These are phyloP conservation scores for Tubulanus polymorphus DNA, from an alignment of 2,888 invertebrate species.

Conservation along the genomic window DNA sequence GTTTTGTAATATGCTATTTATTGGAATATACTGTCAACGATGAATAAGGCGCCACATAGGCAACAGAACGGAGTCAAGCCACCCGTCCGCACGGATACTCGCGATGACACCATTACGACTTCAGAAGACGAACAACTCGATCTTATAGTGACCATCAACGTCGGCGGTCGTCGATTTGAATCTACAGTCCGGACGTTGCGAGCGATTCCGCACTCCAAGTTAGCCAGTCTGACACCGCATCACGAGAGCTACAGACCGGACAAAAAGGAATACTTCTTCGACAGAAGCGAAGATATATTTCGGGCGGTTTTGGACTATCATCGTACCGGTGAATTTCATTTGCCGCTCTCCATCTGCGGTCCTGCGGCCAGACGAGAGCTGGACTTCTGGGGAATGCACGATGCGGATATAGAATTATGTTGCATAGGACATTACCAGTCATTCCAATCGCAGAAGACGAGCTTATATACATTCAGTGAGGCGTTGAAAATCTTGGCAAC, in stretches of 20 bases:
- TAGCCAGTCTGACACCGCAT: conserved; percentile 25
- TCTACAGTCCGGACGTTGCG: conserved; percentile 32
- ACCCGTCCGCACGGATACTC: too few relatives aligned
- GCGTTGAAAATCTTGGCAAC: conserved; percentile 4
- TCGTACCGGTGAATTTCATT: conserved; percentile 29
- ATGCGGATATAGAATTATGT: conserved; percentile 29
- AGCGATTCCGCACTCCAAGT: conserved; percentile 21
- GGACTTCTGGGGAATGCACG: conserved; percentile 32
- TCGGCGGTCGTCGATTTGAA: conserved; percentile 35
- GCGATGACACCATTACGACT: too few relatives aligned
- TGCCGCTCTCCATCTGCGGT: conserved; percentile 22
- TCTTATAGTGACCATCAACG: too few relatives aligned
- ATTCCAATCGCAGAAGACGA: conserved; percentile 25
- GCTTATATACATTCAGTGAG: conserved; percentile 27
- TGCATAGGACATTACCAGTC: conserved; percentile 34
- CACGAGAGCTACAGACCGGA: conserved; percentile 21
- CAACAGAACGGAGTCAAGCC: too few relatives aligned
- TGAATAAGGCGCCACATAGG: too few relatives aligned
- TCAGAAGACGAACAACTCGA: too few relatives aligned
- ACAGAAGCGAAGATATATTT: conserved; percentile 33
- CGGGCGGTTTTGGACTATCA: conserved; percentile 29
- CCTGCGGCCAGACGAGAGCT: conserved; percentile 28
- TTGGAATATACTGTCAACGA: too few relatives aligned
- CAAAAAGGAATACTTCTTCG: conserved; percentile 30
- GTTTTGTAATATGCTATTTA: too few relatives aligned